Conservation (phyloP, 1,140 invertebrate genomes). For the Drosophila tristis region DNA sequence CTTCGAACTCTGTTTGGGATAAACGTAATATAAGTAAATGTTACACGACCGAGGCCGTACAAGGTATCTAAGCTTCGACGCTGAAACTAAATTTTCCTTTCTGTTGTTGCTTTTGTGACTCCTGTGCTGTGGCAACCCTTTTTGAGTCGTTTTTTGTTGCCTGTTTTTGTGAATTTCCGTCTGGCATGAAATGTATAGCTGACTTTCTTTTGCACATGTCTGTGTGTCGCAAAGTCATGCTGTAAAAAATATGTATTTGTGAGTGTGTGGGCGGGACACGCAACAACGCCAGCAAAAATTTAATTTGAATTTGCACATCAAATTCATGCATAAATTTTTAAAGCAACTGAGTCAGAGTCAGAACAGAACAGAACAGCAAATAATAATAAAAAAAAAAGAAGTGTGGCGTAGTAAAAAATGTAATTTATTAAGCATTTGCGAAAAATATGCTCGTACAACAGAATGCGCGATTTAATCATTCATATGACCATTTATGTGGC, state of each 20-base stretch:
- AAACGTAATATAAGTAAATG: too few relatives aligned
- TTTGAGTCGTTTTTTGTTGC: slow-evolving; percentile 44
- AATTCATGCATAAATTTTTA: slow-evolving; percentile 73
- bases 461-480: slow-evolving; percentile 57
- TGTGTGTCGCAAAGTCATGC: slow-evolving; percentile 58
- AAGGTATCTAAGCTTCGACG: too few relatives aligned
- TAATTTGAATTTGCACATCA: slow-evolving; percentile 80
- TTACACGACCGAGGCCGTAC: too few relatives aligned
- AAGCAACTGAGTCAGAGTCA: slow-evolving; percentile 15
- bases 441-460: slow-evolving; percentile 26
- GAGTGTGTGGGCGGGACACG: slow-evolving; percentile 29
- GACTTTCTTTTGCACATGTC: slow-evolving; percentile 44
- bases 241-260: slow-evolving; percentile 44
- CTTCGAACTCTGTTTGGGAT: too few relatives aligned
- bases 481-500: slow-evolving; percentile 63
- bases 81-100: too few relatives aligned
- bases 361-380: background rate
- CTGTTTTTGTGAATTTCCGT: slow-evolving; percentile 62
- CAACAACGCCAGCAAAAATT: slow-evolving; percentile 60
- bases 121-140: slow-evolving; percentile 60
- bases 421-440: slow-evolving; percentile 55
- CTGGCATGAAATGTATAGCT: slow-evolving; percentile 69
- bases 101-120: slow-evolving; percentile 17
- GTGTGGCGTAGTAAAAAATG: slow-evolving; percentile 42
- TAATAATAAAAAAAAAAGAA: background rate